Percentiles rank a stretch among this genome's conserved stretches.
Evolutionary conservation across 1,140 invertebrate genomes (phyloP).

Genomic region (Marisa cornuarietis): DNA sequence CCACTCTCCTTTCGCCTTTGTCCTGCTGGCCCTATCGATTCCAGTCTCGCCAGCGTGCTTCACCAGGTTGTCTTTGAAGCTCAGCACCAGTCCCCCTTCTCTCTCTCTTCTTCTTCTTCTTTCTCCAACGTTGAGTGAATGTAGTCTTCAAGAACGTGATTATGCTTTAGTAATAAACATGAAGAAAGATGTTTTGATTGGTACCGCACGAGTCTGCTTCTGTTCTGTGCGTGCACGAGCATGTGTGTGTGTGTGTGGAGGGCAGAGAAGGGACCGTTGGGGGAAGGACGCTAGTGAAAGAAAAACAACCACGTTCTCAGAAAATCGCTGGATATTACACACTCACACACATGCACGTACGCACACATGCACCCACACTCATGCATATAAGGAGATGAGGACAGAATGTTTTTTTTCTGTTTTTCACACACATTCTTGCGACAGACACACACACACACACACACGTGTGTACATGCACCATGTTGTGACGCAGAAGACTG

Average conservation of each 20-base stretch:
- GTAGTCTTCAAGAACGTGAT: not conserved
- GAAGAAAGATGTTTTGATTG: too few relatives aligned
- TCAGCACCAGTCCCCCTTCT: not conserved
- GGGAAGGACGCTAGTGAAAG: too few relatives aligned
- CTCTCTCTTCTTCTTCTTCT: not conserved
- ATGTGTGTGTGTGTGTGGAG: too few relatives aligned
- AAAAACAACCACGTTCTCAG: too few relatives aligned
- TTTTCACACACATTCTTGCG: not conserved
- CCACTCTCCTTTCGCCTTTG: not conserved
- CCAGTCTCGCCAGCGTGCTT: not conserved
- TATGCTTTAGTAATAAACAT: too few relatives aligned
- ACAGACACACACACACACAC: not conserved
- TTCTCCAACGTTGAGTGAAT: not conserved
- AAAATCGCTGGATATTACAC: not conserved
- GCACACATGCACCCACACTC: not conserved
- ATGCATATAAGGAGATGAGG: not conserved
- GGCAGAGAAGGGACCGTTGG: too few relatives aligned
- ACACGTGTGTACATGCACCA: not conserved
- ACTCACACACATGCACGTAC: not conserved
- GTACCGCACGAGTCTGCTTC: too few relatives aligned
- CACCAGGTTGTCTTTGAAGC: not conserved
- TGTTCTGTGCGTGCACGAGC: too few relatives aligned
- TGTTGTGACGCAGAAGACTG: too few relatives aligned
- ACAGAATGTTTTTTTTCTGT: not conserved
- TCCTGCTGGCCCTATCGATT: not conserved